These are phyloP conservation scores for Eospalax fontanierii DNA, from an alignment of 2,797 vertebrate genomes.

Conservation along the genomic window DNA sequence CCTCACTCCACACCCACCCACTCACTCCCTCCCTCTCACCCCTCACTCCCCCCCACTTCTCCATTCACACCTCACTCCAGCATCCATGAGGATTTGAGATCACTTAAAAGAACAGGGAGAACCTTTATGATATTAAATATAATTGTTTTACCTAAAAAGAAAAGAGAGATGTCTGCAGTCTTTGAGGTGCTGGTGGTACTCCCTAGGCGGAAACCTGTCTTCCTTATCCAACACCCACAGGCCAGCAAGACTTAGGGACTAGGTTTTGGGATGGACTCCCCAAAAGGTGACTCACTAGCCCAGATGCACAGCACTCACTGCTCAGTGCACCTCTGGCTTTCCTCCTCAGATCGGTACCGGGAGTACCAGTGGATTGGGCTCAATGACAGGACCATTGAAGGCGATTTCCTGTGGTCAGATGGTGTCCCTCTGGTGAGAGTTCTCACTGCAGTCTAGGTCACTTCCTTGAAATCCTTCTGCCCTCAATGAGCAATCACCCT, in stretches of 20 bases:
- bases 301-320: not conserved
- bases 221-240: not conserved
- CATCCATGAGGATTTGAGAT: not conserved
- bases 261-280: not conserved
- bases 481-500: not conserved
- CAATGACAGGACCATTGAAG: slow-evolving; percentile 97
- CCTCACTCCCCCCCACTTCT: not conserved
- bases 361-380: slow-evolving; percentile 98
- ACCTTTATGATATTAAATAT: not conserved
- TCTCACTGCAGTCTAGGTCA: not conserved
- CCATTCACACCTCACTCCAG: not conserved
- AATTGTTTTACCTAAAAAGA: not conserved
- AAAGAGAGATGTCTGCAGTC: not conserved
- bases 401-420: slow-evolving; percentile 98
- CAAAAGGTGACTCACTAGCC: not conserved
- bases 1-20: not conserved
- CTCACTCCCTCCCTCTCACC: not conserved
- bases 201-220: not conserved
- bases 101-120: not conserved
- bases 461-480: not conserved
- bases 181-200: not conserved
- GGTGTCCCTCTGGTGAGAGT: slow-evolving; percentile 95
- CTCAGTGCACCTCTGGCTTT: not conserved
- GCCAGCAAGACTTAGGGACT: not conserved
- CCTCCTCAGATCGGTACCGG: slow-evolving; percentile 92